Base-by-base conservation (phyloP, 2,888 invertebrate species). In the Chromoteleia sp. region DNA sequence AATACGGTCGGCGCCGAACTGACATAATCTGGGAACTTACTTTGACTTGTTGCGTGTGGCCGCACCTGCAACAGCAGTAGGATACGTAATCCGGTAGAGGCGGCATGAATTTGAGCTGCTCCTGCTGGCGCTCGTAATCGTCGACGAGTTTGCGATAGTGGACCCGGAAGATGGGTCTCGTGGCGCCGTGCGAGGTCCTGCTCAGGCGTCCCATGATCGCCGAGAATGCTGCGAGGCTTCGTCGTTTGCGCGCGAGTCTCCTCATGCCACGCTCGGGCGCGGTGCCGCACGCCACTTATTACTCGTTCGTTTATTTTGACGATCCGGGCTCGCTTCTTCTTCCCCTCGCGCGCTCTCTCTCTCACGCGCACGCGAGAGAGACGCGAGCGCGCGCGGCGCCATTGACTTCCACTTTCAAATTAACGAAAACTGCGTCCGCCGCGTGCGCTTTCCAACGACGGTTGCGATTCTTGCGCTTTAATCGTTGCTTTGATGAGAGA, bases 21-120 rank as follows among this genome's bases (percentile, higher is more conserved):
- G 58, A 25, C 14, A 29, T 25, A 33, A 29, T 48, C 58, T 29
- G 54, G 65, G 14, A 33, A 89, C 90, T 91, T 92, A 94, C 94
- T 93, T 94, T 92, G 82, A 94, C 88, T 88, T 93, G 93, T 88
- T 94, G 94, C 87, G 93, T 93, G 90, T 94, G 94, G 77, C 94
- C 94, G 86, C 94, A 94, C 86, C 93, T 93, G 87, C 93, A 93
- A 90, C 94, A 94, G 86, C 93, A 94, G 88, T 94, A 94, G 70
- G 94, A 93, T 88, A 94, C 91, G 88, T 93, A 93, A 86, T 94
- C 93, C 84, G 93, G 93, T 76, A 93, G 87, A 25, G 92, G 92
- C 41, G 93, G 93, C 91, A 92, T 92, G 85, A 93, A 92, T 88
- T 92, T 92, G 58, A 92, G 86, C 54, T 91, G 89, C 74, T 92